Evolutionary conservation across 1,140 invertebrate genomes (phyloP).

Genomic region (Bombyx mori): DNA sequence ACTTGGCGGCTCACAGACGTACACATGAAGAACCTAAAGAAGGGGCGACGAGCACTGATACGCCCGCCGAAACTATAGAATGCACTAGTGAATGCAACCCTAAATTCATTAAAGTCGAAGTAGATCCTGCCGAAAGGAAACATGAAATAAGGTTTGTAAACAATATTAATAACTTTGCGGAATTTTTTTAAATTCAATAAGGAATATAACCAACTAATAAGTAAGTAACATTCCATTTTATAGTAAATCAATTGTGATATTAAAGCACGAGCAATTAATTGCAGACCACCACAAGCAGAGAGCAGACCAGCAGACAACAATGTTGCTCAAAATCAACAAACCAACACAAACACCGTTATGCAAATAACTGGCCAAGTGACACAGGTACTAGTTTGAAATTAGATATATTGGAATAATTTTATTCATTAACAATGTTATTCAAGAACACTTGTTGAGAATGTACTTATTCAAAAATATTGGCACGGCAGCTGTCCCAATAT

Average conservation of each 20-base stretch:
- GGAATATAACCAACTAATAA: too few relatives aligned
- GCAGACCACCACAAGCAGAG: constrained; percentile 16
- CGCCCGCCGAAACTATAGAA: constrained; percentile 25
- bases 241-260: too few relatives aligned
- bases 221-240: too few relatives aligned
- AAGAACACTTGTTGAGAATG: too few relatives aligned
- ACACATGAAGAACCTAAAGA: constrained; percentile 86
- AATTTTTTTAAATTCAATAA: too few relatives aligned
- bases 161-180: too few relatives aligned
- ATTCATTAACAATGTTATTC: too few relatives aligned
- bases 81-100: constrained; percentile 28
- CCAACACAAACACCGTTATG: constrained; percentile 43
- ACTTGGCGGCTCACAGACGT: constrained; percentile 89
- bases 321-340: constrained; percentile 33
- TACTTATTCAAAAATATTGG: too few relatives aligned
- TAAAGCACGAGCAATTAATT: too few relatives aligned
- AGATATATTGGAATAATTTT: too few relatives aligned
- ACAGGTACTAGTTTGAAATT: not conserved
- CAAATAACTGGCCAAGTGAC: constrained; percentile 51
- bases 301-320: constrained; percentile 31
- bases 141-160: constrained; percentile 36
- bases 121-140: constrained; percentile 27
- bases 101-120: constrained; percentile 38
- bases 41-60: constrained; percentile 13
- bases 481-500: too few relatives aligned